Conservation (phyloP, 23 tunicate genomes). For the Botrylloides violaceus region DNA sequence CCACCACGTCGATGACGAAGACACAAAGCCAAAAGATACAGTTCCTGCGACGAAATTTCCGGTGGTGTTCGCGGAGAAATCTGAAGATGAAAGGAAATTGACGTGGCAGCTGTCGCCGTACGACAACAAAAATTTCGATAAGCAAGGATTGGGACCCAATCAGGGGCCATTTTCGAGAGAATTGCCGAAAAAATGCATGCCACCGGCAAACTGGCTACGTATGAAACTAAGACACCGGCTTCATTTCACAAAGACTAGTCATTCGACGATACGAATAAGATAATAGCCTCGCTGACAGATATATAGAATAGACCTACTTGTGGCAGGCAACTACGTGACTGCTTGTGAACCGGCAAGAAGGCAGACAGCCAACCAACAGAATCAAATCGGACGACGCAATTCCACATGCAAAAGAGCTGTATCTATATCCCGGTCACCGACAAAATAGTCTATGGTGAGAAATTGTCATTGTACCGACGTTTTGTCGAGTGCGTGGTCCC, state of each 20-base stretch:
- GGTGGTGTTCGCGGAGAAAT: not conserved
- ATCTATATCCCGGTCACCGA: no score
- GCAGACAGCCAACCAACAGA: no score
- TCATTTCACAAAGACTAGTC: conserved; percentile 7
- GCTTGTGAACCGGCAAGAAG: no score
- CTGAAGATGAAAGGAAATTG: conserved; percentile 35
- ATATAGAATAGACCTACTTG: no score
- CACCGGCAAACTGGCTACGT: conserved; percentile 78
- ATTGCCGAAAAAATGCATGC: conserved; percentile 83
- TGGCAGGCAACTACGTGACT: no score
- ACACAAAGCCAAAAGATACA: conserved; percentile 14
- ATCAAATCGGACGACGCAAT: no score
- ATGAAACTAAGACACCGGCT: conserved; percentile 77
- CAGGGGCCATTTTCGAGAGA: conserved; percentile 90
- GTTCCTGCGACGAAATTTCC: conserved; percentile 13
- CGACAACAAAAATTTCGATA: conserved; percentile 75
- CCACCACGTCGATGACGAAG: not conserved
- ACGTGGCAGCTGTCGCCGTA: conserved; percentile 89
- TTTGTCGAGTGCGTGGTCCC: no score
- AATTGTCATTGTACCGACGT: no score
- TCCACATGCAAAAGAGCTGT: no score
- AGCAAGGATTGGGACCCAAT: conserved; percentile 84
- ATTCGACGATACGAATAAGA: not conserved
- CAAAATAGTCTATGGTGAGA: no score
- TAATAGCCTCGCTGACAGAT: no score